Evolutionary conservation across 2,888 invertebrate species (phyloP).

Genomic region (Helobdella robusta): DNA sequence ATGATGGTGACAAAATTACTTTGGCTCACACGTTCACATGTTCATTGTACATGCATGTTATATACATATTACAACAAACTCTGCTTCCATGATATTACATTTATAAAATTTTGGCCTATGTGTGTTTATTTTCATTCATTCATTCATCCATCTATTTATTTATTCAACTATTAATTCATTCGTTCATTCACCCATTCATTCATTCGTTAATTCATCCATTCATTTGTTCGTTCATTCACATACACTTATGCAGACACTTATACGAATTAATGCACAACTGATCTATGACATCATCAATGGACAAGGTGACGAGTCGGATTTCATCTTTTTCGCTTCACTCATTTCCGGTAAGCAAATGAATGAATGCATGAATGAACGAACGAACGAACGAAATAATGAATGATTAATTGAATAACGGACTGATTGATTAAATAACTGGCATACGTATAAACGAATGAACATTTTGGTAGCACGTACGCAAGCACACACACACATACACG

Average conservation of each 20-base stretch:
- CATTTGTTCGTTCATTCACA: no score
- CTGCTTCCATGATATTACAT: no score
- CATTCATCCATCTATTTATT: no score
- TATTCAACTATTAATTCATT: no score
- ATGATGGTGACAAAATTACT: no score
- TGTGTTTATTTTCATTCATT: no score
- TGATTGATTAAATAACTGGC: neutral
- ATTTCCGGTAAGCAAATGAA: slow-evolving; percentile 55
- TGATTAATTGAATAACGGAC: neutral
- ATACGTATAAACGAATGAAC: neutral
- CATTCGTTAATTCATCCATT: no score
- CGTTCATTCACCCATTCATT: no score
- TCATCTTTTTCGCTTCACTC: slow-evolving; percentile 74
- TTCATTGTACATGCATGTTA: no score
- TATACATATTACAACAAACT: no score
- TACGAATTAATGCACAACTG: slow-evolving; percentile 60
- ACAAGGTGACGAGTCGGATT: slow-evolving; percentile 83
- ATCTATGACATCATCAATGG: slow-evolving; percentile 83
- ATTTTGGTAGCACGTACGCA: neutral
- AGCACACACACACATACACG: neutral
- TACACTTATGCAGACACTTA: neutral
- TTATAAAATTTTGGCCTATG: no score
- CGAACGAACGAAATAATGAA: neutral
- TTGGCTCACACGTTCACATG: no score
- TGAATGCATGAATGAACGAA: neutral